Percentiles rank a stretch among this genome's conserved stretches.
Conservation (phyloP, 2,797 vertebrate genomes). For the Parauchenoglanis ngamensis region DNA sequence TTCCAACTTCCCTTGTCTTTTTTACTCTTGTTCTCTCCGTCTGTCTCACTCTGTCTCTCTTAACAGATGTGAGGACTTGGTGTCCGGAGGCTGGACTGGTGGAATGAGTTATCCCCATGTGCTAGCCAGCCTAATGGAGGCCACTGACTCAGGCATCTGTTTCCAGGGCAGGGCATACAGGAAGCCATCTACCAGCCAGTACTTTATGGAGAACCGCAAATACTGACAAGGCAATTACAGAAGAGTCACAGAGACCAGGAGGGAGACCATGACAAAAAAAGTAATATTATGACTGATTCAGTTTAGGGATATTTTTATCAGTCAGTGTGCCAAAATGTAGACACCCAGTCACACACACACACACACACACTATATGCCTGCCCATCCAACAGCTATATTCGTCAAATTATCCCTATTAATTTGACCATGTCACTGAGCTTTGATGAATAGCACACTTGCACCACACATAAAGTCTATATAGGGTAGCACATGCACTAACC, state of each 20-base stretch:
- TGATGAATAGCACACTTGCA: conserved; percentile 32
- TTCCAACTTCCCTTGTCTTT: conserved; percentile 18
- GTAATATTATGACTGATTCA: conserved; percentile 31
- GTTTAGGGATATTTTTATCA: conserved; percentile 48
- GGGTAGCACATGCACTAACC: conserved; percentile 66
- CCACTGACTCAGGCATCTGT: conserved; percentile 73
- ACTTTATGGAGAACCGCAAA: conserved; percentile 53
- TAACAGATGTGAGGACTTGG: conserved; percentile 66
- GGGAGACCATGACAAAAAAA: conserved; percentile 24
- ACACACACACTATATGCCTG: neutral
- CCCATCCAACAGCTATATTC: neutral
- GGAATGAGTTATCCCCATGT: conserved; percentile 68
- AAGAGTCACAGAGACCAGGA: conserved; percentile 44
- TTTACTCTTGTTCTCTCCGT: conserved; percentile 41
- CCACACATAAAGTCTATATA: conserved; percentile 57
- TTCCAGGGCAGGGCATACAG: conserved; percentile 60
- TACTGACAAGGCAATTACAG: conserved; percentile 55
- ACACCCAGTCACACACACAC: conserved; percentile 13
- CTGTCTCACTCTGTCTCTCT: conserved; percentile 48
- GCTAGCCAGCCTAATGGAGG: conserved; percentile 70
- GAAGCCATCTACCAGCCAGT: conserved; percentile 40
- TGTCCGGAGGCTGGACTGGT: conserved; percentile 63
- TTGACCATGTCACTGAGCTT: conserved; percentile 28
- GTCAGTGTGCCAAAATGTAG: conserved; percentile 22
- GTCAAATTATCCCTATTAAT: conserved; percentile 31